phyloP scores from a whole-genome alignment of 2,888 invertebrate genomes.

The Cacoxenus indagator region DNA sequence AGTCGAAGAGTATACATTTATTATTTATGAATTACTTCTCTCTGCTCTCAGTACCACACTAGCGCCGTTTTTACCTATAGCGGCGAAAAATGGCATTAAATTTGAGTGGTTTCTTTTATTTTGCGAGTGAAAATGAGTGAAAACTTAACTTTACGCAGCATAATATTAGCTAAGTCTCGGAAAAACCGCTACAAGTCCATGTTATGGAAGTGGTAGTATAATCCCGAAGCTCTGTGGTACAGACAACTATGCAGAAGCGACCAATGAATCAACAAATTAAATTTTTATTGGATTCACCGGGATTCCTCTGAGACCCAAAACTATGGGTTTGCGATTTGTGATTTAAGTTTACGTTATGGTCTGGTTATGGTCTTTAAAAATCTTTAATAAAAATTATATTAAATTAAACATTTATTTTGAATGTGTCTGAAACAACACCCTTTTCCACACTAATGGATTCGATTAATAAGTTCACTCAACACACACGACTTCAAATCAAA shows the following conservation, averaged over 20 bases:
- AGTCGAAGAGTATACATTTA: neutral
- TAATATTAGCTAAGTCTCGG: neutral
- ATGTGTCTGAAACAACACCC: neutral
- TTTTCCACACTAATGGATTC: neutral
- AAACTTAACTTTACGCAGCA: neutral
- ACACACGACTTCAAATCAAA: too few relatives aligned
- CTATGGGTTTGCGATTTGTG: neutral
- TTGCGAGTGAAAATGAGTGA: neutral
- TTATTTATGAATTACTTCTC: neutral
- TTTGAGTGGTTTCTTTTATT: neutral
- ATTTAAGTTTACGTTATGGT: neutral
- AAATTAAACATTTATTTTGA: too few relatives aligned
- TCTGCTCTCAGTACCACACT: slow-evolving; percentile 25
- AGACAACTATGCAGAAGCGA: neutral
- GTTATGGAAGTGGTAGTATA: too few relatives aligned
- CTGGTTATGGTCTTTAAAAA: neutral
- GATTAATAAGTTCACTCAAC: neutral
- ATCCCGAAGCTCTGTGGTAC: neutral
- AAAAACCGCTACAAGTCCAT: slow-evolving; percentile 5
- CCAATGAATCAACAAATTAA: too few relatives aligned
- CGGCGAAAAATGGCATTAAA: slow-evolving; percentile 41
- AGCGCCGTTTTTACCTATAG: slow-evolving; percentile 44
- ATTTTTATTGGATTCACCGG: too few relatives aligned
- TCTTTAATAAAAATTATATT: neutral
- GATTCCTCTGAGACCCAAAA: too few relatives aligned